A percentile compares a stretch with the other conserved stretches of the same genome.
These are phyloP conservation scores for Epizoanthus stellaris DNA, from an alignment of 92 coral and sea anemone species.

Conservation along the genomic window DNA sequence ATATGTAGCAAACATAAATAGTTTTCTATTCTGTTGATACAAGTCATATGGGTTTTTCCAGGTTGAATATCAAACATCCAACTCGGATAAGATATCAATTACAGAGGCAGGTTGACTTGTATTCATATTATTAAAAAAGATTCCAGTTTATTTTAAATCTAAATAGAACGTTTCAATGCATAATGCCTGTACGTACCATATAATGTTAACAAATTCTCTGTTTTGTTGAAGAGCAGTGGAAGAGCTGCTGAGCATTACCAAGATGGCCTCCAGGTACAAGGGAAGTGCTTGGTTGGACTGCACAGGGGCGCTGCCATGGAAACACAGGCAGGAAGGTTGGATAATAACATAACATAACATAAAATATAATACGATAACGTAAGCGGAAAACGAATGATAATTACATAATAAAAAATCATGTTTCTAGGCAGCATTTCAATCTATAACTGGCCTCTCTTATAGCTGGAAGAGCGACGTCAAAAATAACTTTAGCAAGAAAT, in stretches of 20 bases:
- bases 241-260: constrained; percentile 90
- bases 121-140: not conserved
- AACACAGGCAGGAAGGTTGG: not conserved
- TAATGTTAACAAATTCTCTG: constrained; percentile 90
- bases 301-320: constrained; percentile 69
- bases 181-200: constrained; percentile 70
- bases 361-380: too few relatives aligned
- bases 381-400: too few relatives aligned
- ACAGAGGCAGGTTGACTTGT: not conserved
- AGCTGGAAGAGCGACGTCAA: too few relatives aligned
- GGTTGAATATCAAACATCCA: too few relatives aligned
- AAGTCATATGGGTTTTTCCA: too few relatives aligned
- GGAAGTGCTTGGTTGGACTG: constrained; percentile 90
- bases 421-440: not conserved
- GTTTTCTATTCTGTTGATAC: too few relatives aligned
- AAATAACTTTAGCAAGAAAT: too few relatives aligned
- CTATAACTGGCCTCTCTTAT: too few relatives aligned
- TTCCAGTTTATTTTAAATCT: not conserved
- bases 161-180: not conserved
- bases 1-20: too few relatives aligned
- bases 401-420: not conserved
- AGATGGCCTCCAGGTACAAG: constrained; percentile 92
- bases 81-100: not conserved
- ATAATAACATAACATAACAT: not conserved
- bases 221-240: constrained; percentile 90